Conservation (phyloP, 2,888 invertebrate species). For the Neuroscelio doddi region DNA sequence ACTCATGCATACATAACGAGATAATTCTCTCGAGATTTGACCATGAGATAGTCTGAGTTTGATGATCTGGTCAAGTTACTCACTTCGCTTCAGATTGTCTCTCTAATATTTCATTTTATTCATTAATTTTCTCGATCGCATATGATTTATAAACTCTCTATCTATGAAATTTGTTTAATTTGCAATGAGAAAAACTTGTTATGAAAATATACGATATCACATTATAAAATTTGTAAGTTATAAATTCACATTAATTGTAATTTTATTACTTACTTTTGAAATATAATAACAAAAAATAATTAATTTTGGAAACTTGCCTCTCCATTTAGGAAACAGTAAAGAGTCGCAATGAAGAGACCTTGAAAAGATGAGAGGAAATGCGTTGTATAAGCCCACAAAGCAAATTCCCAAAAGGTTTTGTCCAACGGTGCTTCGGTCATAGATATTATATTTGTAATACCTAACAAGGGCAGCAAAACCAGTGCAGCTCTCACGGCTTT, state of each 20-base stretch:
- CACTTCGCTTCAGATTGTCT: too few species aligned
- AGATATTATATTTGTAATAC: slow-evolving; percentile 84
- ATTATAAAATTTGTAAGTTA: too few species aligned
- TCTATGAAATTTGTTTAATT: too few species aligned
- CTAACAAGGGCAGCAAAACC: slow-evolving; percentile 84
- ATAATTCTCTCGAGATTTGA: background rate
- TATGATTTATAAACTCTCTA: too few species aligned
- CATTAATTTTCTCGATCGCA: too few species aligned
- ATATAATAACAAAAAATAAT: background rate
- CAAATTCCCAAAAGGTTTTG: slow-evolving; percentile 81
- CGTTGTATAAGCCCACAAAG: slow-evolving; percentile 84
- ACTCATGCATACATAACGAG: slow-evolving; percentile 41
- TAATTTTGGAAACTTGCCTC: slow-evolving; percentile 76
- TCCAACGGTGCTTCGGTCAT: slow-evolving; percentile 81
- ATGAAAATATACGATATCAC: too few species aligned
- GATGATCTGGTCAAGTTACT: too few species aligned
- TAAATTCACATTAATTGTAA: too few species aligned
- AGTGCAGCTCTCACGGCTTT: slow-evolving; percentile 87
- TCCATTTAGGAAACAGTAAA: slow-evolving; percentile 88
- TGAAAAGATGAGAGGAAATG: slow-evolving; percentile 89
- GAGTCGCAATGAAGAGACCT: slow-evolving; percentile 84
- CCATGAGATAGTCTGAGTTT: too few species aligned
- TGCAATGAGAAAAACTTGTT: too few species aligned
- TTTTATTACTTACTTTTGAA: too few species aligned
- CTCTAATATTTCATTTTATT: background rate